A percentile compares a stretch with the other conserved stretches of the same genome.
These are phyloP conservation scores for Mirounga angustirostris DNA, from an alignment of 2,113 vertebrate genomes.

Conservation along the genomic window DNA sequence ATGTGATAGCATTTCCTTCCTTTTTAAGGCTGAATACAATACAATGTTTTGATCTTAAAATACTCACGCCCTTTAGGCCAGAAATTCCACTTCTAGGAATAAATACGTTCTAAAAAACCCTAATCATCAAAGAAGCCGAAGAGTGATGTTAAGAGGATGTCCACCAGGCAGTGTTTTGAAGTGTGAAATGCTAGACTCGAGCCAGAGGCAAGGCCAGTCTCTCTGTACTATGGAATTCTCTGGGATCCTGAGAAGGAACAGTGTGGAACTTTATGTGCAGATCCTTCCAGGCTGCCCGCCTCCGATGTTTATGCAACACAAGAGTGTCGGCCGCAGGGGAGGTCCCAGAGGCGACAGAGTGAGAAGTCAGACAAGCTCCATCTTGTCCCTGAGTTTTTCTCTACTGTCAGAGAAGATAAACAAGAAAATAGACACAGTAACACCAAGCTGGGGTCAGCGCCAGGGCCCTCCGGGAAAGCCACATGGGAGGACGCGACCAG, in stretches of 20 bases:
- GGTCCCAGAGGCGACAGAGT: too few species aligned
- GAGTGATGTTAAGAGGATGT: background rate
- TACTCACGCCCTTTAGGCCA: background rate
- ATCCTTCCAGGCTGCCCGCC: background rate
- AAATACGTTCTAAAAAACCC: background rate
- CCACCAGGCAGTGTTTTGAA: background rate
- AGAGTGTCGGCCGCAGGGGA: rapidly evolving
- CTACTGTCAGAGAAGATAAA: background rate
- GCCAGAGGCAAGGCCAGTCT: background rate
- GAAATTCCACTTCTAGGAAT: background rate
- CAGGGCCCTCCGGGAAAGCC: background rate
- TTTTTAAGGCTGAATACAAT: background rate
- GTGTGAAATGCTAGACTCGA: background rate
- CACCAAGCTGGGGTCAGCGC: background rate
- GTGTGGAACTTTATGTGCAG: background rate
- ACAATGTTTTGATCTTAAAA: background rate
- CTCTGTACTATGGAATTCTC: background rate
- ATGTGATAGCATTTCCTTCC: background rate
- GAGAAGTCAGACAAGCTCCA: background rate
- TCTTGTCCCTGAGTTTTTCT: background rate
- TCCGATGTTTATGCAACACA: background rate
- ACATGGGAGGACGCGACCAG: background rate
- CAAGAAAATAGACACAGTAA: background rate
- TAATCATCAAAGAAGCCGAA: background rate
- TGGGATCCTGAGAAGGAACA: background rate